These are phyloP conservation scores for Ruditapes philippinarum DNA, from an alignment of 1,140 invertebrate species.

Conservation along the genomic window DNA sequence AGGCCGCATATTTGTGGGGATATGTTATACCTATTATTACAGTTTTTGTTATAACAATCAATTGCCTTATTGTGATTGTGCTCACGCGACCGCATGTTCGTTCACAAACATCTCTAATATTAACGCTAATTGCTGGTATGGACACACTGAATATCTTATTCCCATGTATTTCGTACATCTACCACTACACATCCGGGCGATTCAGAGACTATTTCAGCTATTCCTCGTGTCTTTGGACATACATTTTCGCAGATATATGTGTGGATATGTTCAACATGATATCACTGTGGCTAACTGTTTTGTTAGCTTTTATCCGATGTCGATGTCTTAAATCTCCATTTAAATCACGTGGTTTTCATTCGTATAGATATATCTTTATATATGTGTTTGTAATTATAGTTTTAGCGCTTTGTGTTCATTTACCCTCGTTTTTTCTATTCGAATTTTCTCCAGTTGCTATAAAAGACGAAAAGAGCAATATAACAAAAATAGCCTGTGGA, in stretches of 20 bases:
- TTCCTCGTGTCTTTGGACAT: constrained; percentile 10
- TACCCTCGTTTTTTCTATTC: constrained; percentile 35
- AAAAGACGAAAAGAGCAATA: background rate
- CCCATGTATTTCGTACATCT: background rate
- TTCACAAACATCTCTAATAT: constrained; percentile 35
- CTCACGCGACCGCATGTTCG: constrained; percentile 9
- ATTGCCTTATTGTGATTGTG: constrained; percentile 1
- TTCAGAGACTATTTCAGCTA: background rate
- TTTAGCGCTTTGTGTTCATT: background rate
- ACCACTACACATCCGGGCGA: constrained; percentile 1
- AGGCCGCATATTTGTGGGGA: background rate
- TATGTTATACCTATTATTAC: constrained; percentile 8
- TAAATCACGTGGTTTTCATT: background rate
- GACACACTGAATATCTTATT: constrained; percentile 41
- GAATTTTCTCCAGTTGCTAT: background rate
- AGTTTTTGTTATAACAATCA: background rate
- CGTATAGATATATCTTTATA: background rate
- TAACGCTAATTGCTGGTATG: constrained; percentile 4
- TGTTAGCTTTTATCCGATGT: constrained; percentile 40
- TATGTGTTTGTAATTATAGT: background rate
- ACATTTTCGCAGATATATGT: background rate
- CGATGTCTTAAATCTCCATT: constrained; percentile 42
- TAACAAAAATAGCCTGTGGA: background rate
- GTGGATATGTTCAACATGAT: constrained; percentile 47
- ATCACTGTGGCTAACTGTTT: constrained; percentile 49